Evolutionary conservation across 2,113 vertebrate genomes (phyloP), one percentile per base, ranked within the genome.

Genomic region (Nannospalax galili): DNA sequence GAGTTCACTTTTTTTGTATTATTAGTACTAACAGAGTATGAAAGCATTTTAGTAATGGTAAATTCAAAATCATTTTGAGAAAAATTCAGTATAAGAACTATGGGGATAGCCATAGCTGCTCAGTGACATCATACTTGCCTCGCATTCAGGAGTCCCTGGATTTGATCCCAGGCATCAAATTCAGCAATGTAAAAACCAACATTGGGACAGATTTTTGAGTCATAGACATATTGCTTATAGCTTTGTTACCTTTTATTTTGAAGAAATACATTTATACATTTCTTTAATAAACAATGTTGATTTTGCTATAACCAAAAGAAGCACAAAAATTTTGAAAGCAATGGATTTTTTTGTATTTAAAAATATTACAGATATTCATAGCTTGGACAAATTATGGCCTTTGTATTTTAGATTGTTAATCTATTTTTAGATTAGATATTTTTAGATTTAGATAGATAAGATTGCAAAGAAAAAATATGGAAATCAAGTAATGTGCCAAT

Each of bases 11-110:
- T 92, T 96, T 74, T 48, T 67, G 1, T 45, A 7, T 75, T 75
- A 90, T 37, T 37, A 56, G 26, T 65, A 89, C 26, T 65, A 86
- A 40, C 7, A 91, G 45, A 95, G 78, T 88, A 16, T 64, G 64
- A 74, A 80, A 32, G 37, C 48, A 91, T 90, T 93, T 90, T 28
- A 82, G 72, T 92, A 58, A 74, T 3, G 64, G 8, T 7, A 93
- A 82, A 73, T 93, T 80, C 19, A 85, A 92, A 88, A 77, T 70
- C 80, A 92, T 77, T 88, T 80, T 65, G 42, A 96, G 35, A 92
- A 90, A n/a, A 84, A 72, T 86, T 87, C 7, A 93, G 4, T 85
- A 11, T n/a, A 90, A 80, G 28, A 62, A 67, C 17, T 84, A 28
- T 72, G 35, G 45, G 7, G 0, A 1, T 58, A 64, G 10, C 4